Base-by-base conservation (phyloP, 2,797 vertebrate genomes). In the Spheniscus humboldti region DNA sequence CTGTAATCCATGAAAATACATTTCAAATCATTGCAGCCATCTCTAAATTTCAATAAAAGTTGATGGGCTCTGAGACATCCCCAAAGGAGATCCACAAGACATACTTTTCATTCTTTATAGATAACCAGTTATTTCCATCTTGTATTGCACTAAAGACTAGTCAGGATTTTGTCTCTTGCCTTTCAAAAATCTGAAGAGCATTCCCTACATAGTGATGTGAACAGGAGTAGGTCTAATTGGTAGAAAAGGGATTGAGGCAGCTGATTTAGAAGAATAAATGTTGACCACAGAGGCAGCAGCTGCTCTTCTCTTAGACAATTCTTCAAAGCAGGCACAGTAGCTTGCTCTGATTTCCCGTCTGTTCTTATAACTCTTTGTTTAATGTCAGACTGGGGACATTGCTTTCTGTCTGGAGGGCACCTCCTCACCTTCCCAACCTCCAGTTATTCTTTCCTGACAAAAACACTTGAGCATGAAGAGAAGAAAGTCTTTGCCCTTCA, bases 351-450 rank as follows among this genome's bases (percentile, higher is more conserved):
- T 92, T 94, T 95, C 68, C 52, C 5, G 1, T 66, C 56, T 86
- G 72, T 41, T 95, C 59, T 88, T 88, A 63, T 10, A 86, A 20
- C 30, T 85, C 53, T 88, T 89, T 90, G 62, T 81, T 93, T 81
- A 80, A 90, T 63, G 47, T 72, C 72, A 78, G 62, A 31, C 25
- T 4, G 1, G 37, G 31, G 66, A 84, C 47, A 24, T 50, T 14
- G 30, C 22, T 75, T 90, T 91, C 88, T 86, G 41, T 66, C 73
- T 91, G 67, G 88, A 86, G 67, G 45, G 27, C 45, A 95, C 37
- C n/a, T 94, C 41, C 72, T 94, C 81, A 94, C 94, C 88, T 96
- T 88, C 74, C 67, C 76, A 81, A 77, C 37, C 88, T 93, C 52
- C 30, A 57, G 66, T 85, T 90, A 69, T 55, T 91, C 67, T 89